These are phyloP conservation scores for Hymenochirus boettgeri DNA, from an alignment of 2,113 vertebrate genomes.

Conservation along the genomic window DNA sequence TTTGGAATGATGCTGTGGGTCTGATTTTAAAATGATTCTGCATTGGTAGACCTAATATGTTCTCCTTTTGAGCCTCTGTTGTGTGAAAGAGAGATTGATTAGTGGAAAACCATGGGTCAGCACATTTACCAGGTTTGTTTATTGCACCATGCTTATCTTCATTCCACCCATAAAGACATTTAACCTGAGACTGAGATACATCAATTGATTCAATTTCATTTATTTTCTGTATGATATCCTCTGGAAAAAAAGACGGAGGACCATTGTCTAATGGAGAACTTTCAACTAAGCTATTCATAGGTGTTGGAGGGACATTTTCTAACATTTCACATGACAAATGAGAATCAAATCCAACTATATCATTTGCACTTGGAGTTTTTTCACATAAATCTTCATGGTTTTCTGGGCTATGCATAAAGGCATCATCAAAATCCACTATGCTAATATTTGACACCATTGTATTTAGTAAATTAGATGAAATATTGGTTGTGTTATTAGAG, in stretches of 20 bases:
- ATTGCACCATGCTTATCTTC: conserved; percentile 70
- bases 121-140: conserved; percentile 52
- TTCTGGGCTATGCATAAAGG: conserved; percentile 54
- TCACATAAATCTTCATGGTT: conserved; percentile 49
- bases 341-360: conserved; percentile 53
- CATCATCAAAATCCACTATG: conserved; percentile 65
- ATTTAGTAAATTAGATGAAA: conserved; percentile 56
- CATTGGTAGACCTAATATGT: conserved; percentile 46
- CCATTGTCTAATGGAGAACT: conserved; percentile 72
- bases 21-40: conserved; percentile 52
- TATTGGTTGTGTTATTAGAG: conserved; percentile 54
- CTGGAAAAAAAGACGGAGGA: conserved; percentile 69
- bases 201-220: conserved; percentile 60
- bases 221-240: conserved; percentile 72
- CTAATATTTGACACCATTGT: conserved; percentile 60
- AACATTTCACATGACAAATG: conserved; percentile 51
- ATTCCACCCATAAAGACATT: conserved; percentile 78
- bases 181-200: conserved; percentile 60
- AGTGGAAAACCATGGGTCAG: conserved; percentile 63
- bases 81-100: conserved; percentile 67
- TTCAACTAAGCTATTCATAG: conserved; percentile 82
- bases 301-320: conserved; percentile 75
- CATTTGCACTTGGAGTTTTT: conserved; percentile 50
- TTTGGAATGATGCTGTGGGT: conserved; percentile 57
- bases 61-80: conserved; percentile 60